Base-by-base conservation (phyloP, 2,797 vertebrate species). In the Poecilia velifera region DNA sequence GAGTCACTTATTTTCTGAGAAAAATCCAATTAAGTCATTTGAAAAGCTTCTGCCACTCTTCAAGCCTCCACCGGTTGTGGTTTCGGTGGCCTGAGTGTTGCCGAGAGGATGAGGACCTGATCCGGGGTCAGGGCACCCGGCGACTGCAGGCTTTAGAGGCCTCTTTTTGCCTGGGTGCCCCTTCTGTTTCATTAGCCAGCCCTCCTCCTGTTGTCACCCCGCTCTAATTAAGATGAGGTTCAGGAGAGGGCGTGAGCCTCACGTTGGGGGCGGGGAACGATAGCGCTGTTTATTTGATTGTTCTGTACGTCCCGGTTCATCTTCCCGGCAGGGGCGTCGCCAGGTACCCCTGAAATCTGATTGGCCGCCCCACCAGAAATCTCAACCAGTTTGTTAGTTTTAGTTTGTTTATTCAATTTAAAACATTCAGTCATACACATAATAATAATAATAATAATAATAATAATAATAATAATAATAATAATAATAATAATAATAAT, bases 121-220 rank as follows among this genome's bases (percentile, higher is more conserved):
- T 75, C 78, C 16, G 57, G 78, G 93, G 92, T 94, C 91, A 92
- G 86, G 86, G 87, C 86, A 78, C 62, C 84, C 78, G 31, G 80
- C 79, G 57, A 86, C 82, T 74, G 79, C 79, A 73, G 88, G 76
- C 81, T 90, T 88, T 79, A 45, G 86, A 92, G 90, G 88, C 90
- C 85, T 89, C 89, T 70, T 85, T 80, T 88, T 28, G 74, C 82
- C 86, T 36, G 13, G 2, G 88, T 84, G 92, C 91, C 94, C 94
- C 95, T 93, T 95, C 93, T 96, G 95, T 95, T 96, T 96, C 94
- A 96, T 95, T 93, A 94, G 83, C 87, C 45, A 66, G 74, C 88
- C 82, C 87, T 83, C 86, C 87, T 83, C 82, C 88, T 84, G 86
- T 87, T 87, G 91, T 90, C 89, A 83, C 84, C 89, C 89, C 73